Conservation (phyloP, 2,113 vertebrate genomes). For the Neofelis nebulosa region DNA sequence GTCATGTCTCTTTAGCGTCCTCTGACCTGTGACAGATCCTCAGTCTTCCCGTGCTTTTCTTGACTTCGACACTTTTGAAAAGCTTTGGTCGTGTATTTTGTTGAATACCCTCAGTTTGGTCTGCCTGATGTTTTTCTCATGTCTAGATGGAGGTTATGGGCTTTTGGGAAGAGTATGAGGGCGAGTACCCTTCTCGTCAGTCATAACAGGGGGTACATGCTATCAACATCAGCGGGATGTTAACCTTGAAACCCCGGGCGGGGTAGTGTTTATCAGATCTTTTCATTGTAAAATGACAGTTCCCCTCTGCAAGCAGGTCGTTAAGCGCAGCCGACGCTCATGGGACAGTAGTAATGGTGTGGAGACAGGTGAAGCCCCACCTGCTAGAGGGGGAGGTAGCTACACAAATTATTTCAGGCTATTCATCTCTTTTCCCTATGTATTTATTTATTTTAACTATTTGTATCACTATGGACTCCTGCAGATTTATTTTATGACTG, state of each 20-base stretch:
- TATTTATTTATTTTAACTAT: background rate
- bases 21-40: background rate
- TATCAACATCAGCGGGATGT: fast-evolving
- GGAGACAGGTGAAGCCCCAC: background rate
- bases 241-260: background rate
- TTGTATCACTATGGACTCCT: background rate
- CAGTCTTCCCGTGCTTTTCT: background rate
- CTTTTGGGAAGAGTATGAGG: background rate
- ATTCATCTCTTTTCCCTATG: background rate
- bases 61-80: background rate
- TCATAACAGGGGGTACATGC: background rate
- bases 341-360: too few relatives aligned
- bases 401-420: background rate
- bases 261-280: background rate
- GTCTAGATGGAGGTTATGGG: background rate
- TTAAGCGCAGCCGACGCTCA: background rate
- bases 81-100: background rate
- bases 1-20: background rate
- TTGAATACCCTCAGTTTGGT: background rate
- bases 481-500: background rate
- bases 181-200: background rate
- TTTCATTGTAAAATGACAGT: background rate
- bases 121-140: background rate
- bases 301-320: background rate
- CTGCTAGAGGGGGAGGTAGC: background rate